Evolutionary conservation across 2,888 invertebrate species (phyloP), one percentile per base, ranked within the genome.

Genomic region (Dryocosmus kuriphilus): DNA sequence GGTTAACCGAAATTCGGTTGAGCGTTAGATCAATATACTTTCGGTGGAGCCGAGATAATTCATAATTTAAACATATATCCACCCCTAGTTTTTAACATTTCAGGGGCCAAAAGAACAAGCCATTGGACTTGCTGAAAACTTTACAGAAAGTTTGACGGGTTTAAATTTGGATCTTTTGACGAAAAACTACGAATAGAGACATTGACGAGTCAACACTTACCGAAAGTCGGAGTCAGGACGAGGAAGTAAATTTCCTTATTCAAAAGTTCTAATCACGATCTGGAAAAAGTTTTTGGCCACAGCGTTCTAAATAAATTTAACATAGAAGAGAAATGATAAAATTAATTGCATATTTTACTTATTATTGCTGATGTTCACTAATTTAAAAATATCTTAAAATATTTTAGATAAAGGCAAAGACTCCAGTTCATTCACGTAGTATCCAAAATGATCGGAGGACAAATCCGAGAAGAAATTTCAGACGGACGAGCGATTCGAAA

Each of bases 181-280:
- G 84, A 98, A 97, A n/a, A 93, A 98, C 98, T 6, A 95, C n/a
- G 98, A 85, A 98, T 99, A 91, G 99, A 99, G 27, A 98, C n/a
- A n/a, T n/a, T 99, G 97, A 98, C 98, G 24, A n/a, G 98, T 99
- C 1, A 99, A 99, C 92, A 98, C 98, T 82, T 93, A 99, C 83
- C 94, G 99, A 76, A 98, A 99, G 92, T 97, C 97, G 16, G n/a
- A 98, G 96, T 90, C 96, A 96, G 92, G 99, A 99, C 90, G 98
- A 98, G 81, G 98, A 98, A 91, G 97, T 99, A 6, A n/a, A 98
- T 98, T 86, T 95, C 97, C 75, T 92, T 99, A 82, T n/a, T 97
- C 99, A 19, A 99, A 99, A 93, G 96, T 96, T 19, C 93, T 99
- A 74, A 99, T 99, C 65, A 99, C 99, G 92, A 97, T 97, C 89